Evolutionary conservation across 2,113 vertebrate species (phyloP).

Genomic region (Oreamnos americanus): DNA sequence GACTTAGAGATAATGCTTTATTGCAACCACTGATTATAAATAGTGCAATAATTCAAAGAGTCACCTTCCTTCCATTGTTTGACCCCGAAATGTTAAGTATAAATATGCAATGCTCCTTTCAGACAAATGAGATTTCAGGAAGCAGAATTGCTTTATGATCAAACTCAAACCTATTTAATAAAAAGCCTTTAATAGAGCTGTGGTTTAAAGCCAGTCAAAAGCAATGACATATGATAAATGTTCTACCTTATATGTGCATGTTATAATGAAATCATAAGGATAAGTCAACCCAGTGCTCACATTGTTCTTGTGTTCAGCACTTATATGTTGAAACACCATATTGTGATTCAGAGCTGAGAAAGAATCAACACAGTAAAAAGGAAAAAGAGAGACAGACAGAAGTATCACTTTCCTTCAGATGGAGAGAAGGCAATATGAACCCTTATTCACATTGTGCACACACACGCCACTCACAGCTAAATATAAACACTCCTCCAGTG

Average conservation of each 20-base stretch:
- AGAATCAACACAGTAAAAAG: neutral
- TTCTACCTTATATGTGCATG: constrained; percentile 69
- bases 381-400: neutral
- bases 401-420: neutral
- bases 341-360: constrained; percentile 30
- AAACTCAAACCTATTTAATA: constrained; percentile 75
- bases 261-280: constrained; percentile 81
- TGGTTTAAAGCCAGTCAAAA: constrained; percentile 62
- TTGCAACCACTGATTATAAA: constrained; percentile 59
- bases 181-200: constrained; percentile 77
- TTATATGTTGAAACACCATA: constrained; percentile 43
- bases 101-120: constrained; percentile 71
- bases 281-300: constrained; percentile 70
- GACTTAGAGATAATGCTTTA: neutral
- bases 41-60: constrained; percentile 59
- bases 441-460: neutral
- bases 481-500: neutral
- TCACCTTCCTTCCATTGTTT: constrained; percentile 69
- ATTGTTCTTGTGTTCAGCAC: constrained; percentile 58
- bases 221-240: constrained; percentile 78
- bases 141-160: constrained; percentile 54
- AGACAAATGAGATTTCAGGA: constrained; percentile 69
- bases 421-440: neutral
- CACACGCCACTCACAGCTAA: neutral
- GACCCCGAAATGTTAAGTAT: constrained; percentile 75